Percentiles rank a stretch among this genome's conserved stretches.
Conservation (phyloP, 2,888 invertebrate genomes). For the Amphipoea lucens region DNA sequence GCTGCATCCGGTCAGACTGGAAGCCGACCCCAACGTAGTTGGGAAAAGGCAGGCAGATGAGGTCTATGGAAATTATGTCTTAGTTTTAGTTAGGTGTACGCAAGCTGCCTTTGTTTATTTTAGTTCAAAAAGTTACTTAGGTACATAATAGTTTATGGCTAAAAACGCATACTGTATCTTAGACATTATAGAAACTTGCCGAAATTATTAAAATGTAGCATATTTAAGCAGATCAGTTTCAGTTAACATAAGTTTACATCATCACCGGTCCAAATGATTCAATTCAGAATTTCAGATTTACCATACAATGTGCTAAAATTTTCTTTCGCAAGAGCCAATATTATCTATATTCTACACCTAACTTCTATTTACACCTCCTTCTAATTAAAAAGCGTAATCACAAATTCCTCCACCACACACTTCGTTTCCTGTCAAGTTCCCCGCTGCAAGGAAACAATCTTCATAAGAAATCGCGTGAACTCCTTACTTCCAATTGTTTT, state of each 20-base stretch:
- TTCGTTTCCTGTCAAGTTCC: conserved; percentile 37
- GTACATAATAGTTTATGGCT: neutral
- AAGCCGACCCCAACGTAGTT: neutral
- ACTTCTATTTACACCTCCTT: neutral
- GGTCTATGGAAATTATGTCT: neutral
- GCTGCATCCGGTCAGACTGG: neutral
- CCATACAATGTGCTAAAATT: neutral
- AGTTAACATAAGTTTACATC: neutral
- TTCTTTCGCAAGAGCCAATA: neutral
- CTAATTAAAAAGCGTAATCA: too few relatives aligned
- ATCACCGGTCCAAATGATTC: neutral
- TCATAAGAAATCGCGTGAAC: conserved; percentile 14
- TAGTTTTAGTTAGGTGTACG: neutral
- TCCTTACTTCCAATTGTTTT: conserved; percentile 25
- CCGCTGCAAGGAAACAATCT: conserved; percentile 37
- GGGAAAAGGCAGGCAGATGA: neutral
- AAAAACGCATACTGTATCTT: neutral
- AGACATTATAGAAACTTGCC: neutral
- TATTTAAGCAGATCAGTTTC: neutral
- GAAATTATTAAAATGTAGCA: neutral
- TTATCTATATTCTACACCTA: neutral
- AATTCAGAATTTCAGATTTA: neutral
- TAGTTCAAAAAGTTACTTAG: neutral
- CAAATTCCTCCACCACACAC: neutral
- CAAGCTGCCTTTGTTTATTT: neutral